Conservation (phyloP, 2,797 vertebrate species). For the Sebastes umbrosus region DNA sequence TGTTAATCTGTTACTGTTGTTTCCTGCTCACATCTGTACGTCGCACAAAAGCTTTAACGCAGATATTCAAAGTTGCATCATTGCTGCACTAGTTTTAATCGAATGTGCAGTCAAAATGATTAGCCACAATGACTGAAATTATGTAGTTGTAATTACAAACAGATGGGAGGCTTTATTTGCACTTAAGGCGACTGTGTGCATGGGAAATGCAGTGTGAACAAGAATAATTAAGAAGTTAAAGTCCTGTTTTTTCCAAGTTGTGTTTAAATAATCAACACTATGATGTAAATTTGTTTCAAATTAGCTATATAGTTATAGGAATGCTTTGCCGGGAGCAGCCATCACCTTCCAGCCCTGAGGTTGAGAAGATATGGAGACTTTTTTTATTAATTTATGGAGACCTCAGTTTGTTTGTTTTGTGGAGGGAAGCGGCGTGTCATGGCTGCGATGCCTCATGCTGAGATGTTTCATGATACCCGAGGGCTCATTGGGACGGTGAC, state of each 20-base stretch:
- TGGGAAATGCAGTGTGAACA: conserved; percentile 98
- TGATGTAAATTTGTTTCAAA: conserved; percentile 98
- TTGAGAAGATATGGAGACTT: conserved; percentile 10
- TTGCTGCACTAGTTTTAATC: conserved; percentile 93
- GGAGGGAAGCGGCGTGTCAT: conserved; percentile 23
- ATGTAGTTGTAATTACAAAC: conserved; percentile 99
- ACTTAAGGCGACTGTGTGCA: conserved; percentile 96
- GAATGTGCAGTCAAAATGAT: conserved; percentile 99
- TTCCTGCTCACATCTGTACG: conserved; percentile 28
- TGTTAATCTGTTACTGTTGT: conserved; percentile 16
- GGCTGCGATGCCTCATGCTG: conserved; percentile 32
- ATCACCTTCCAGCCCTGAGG: conserved; percentile 42
- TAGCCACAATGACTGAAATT: conserved; percentile 97
- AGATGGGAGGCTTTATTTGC: conserved; percentile 99
- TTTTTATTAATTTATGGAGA: conserved; percentile 22
- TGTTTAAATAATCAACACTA: conserved; percentile 96
- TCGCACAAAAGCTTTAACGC: conserved; percentile 33
- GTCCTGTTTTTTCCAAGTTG: conserved; percentile 87
- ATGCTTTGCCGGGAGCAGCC: conserved; percentile 80
- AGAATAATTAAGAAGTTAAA: conserved; percentile 99
- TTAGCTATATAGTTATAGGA: conserved; percentile 96
- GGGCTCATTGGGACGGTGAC: conserved; percentile 40
- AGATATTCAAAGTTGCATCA: conserved; percentile 50
- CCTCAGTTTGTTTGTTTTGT: conserved; percentile 46
- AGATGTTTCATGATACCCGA: conserved; percentile 34